Evolutionary conservation across 2,113 vertebrate species (phyloP), one percentile per base, ranked within the genome.

Genomic region (Origma solitaria): DNA sequence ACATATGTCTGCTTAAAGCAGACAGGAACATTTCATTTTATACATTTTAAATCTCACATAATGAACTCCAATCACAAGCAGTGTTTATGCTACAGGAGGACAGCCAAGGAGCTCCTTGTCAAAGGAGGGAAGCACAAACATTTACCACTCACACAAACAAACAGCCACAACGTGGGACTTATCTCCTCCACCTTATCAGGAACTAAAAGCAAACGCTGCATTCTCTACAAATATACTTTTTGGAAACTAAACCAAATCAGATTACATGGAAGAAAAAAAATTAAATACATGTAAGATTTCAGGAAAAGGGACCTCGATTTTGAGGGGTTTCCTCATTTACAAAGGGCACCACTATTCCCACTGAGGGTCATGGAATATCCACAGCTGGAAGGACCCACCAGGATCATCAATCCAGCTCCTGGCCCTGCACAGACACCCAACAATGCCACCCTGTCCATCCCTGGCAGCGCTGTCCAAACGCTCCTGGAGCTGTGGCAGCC

Each of bases 1-100:
- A 88, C 92, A 88, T 93, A 84, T 38, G 93, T 92, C 93, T 93
- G 76, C 88, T 79, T 82, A 22, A 88, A 90, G 92, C 64, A 93
- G 95, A 95, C 92, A 94, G 72, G 80, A 93, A 79, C 76, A 47
- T 75, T 88, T 90, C 60, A 95, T 86, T 94, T 78, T 49, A 64
- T 84, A 65, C 60, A 53, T 90, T 92, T 90, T 61, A 66, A 93
- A 45, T 71, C 86, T 81, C 92, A 40, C 80, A 8, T 79, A 40
- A 92, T 35, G 92, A 92, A 69, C 83, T 61, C 44, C 60, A 70
- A 92, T 57, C 82, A 62, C 93, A 86, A 78, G 47, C 61, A 65
- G 25, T 61, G 76, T 45, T 88, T 75, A 35, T 49, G 90, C 68
- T 71, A 88, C 45, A 77, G 42, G 5, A 50, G 76, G 76, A 50